Conservation (phyloP, 2,888 invertebrate species). For the Athripsodes cinereus region DNA sequence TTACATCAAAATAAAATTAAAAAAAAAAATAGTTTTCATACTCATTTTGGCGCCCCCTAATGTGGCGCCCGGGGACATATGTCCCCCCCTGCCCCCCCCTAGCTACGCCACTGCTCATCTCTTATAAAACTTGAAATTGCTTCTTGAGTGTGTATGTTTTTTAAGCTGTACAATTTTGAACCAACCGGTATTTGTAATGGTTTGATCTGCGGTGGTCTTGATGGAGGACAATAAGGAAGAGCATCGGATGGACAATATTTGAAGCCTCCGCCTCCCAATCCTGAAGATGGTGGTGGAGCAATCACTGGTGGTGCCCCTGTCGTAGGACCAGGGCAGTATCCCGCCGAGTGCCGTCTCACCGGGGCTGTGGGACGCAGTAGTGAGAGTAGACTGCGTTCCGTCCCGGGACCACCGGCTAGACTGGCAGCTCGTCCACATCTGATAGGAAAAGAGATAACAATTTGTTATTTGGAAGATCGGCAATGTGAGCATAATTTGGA, state of each 20-base stretch:
- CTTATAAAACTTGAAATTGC: too few species aligned
- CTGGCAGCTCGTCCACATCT: slow-evolving; percentile 49
- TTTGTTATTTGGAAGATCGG: too few species aligned
- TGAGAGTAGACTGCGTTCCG: slow-evolving; percentile 49
- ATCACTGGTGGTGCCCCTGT: slow-evolving; percentile 31
- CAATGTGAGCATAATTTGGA: too few species aligned
- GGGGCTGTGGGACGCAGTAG: slow-evolving; percentile 44
- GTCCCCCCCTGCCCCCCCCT: too few species aligned
- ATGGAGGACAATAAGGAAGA: slow-evolving; percentile 48
- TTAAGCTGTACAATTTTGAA: too few species aligned
- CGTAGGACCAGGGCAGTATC: slow-evolving; percentile 38
- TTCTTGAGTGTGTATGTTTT: too few species aligned
- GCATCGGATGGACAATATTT: slow-evolving; percentile 50
- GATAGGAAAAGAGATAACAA: too few species aligned
- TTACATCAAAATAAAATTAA: too few species aligned
- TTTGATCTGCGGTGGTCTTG: slow-evolving; percentile 32
- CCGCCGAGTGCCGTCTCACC: slow-evolving; percentile 46
- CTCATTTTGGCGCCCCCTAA: too few species aligned
- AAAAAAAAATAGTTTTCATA: too few species aligned
- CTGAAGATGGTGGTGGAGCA: slow-evolving; percentile 5
- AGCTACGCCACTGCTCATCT: too few species aligned
- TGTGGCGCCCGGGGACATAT: too few species aligned
- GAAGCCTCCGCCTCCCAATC: slow-evolving; percentile 33
- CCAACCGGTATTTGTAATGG: slow-evolving; percentile 11
- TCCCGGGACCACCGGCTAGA: slow-evolving; percentile 47